Evolutionary conservation across 2,113 vertebrate species (phyloP), one percentile per base, ranked within the genome.

Genomic region (Ramphastos sulfuratus): DNA sequence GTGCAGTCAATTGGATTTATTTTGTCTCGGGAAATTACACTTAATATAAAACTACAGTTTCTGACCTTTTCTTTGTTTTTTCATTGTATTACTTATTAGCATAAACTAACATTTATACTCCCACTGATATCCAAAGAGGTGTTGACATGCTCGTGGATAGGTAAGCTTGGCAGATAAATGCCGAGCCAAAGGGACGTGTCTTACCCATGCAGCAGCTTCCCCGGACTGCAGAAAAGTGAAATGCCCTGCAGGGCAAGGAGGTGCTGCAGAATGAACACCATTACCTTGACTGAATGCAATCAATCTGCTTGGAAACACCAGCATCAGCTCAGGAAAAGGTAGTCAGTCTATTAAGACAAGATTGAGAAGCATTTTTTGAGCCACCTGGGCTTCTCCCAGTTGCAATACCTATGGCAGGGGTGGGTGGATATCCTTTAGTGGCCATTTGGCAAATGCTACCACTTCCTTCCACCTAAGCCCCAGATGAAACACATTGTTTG

Each of bases 21-120:
- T 96, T 89, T 90, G 67, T 90, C 58, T 64, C 74, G 78, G 92
- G 89, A 95, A 96, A 93, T 85, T 54, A 87, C 39, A 88, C 63
- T 71, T 83, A 92, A 93, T 85, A 88, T 56, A 94, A 93, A 93
- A 89, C 89, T 69, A 80, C 89, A 93, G 76, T 94, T 86, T 89
- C 82, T 84, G 92, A 85, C 66, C 83, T 94, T 95, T 97, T 85
- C 92, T 96, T 95, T 94, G 87, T 52, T 67, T 92, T 95, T 82
- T 72, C 69, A 39, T 72, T 30, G 44, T 91, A 82, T 85, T 81
- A 77, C 85, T 90, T 87, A 94, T 96, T 96, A 95, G 88, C 79
- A 94, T 94, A 96, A 91, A 87, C 93, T 85, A 96, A 92, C 94
- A 95, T 93, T 93, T 94, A 24, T 88, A 69, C 30, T 82, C 2